Evolutionary conservation across 2,888 invertebrate genomes (phyloP), one percentile per base, ranked within the genome.

Genomic region (Amphiduros pacificus): DNA sequence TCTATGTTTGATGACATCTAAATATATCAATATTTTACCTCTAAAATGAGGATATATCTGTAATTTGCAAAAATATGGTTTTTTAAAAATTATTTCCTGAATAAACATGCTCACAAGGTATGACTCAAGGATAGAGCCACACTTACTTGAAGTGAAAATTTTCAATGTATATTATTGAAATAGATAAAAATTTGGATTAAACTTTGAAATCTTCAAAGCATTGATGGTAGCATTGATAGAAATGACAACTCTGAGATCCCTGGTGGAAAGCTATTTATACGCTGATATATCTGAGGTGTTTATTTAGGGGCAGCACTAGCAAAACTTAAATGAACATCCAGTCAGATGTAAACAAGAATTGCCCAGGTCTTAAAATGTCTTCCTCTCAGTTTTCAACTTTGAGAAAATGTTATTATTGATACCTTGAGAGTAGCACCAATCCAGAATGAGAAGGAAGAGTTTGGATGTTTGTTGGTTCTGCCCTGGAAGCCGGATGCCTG

Each of bases 401-500:
- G 20, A 20, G 9, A 48, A 14, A 48, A 14, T 22, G 24, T 24
- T 40, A 40, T 22, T 40, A 9, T 20, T 26, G n/a, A 17, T 51
- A 58, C 58, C 58, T 50, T 48, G 49, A 58, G 27, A 6, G 50
- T 58, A 9, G 58, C 58, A 29, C 26, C 49, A 11, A 58, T 44
- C 58, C 58, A 58, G 58, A 58, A 58, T 22, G 48, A 48, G 36
- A 50, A 58, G 49, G 58, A 49, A 24, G 58, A 27, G 26, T 58
- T 50, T n/a, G 58, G 49, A 14, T 49, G 36, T 22, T 58, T 58
- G 36, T 58, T 58, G 22, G 58, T 58, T 24, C 58, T 44, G 11
- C 58, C 58, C 36, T 58, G 58, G 58, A 58, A 58, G 49, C 58
- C 58, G 6, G 49, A 49, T 22, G 49, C 58, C 28, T 58, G 58